Base-by-base conservation (phyloP, 2,888 invertebrate species). In the Thymelicus sylvestris region DNA sequence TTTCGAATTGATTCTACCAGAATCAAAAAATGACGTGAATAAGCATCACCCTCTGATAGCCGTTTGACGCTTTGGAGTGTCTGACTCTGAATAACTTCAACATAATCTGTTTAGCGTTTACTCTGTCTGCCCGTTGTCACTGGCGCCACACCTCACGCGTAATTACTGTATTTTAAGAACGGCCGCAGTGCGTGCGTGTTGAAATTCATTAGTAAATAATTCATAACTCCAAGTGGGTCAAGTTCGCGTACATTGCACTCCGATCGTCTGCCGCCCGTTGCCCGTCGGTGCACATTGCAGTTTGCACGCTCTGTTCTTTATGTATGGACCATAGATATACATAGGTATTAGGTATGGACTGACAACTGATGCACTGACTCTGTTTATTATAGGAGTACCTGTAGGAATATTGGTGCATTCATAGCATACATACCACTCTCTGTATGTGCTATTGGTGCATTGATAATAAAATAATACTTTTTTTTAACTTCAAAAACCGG, bases 191-290 rank as follows among this genome's bases (percentile, higher is more conserved):
- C 78, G 75, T 78, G 78, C 79, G 78, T 77, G 80, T 81, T 76
- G 80, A 78, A 76, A 76, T 76, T 74, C 76, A 76, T 78, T 78
- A 74, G 82, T 87, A 81, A 86, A 88, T 87, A 86, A 89, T 86
- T 86, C 83, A 87, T 88, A 80, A 80, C 74, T 80, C 73, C 75
- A 87, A 86, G 78, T 89, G 75, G 90, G 91, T 89, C 91, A 91
- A 91, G 90, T 88, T 86, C 85, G 86, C 81, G 84, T 84, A 83
- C 76, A 74, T 76, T 73, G 77, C 71, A 72, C 69, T 69, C 72
- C 57, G 66, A 66, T 31, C 61, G 65, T 15, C 41, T 60, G 66
- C 61, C 10, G 47, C 12, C 2, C 57, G 31, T 15, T 31, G 24
- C 24, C 24, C 12, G 12, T 7, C n/a, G 39, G 7, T 19, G 60